Base-by-base conservation (phyloP, 2,113 vertebrate genomes). In the Calyptommatus sinebrachiatus region DNA sequence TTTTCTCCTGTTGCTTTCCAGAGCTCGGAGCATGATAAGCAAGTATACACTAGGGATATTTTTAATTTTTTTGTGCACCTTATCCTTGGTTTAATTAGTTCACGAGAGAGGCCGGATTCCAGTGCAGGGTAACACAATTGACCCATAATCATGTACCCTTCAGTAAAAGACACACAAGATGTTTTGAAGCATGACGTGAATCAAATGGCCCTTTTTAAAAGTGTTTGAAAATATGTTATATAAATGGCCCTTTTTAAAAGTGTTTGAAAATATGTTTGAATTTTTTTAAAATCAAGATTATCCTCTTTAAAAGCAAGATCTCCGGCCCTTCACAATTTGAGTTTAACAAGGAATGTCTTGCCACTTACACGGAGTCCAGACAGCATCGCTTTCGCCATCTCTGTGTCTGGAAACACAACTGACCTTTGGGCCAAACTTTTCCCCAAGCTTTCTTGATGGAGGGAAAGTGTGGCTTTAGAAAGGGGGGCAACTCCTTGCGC, bases 1-100 rank as follows among this genome's bases (percentile, higher is more conserved):
- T 70, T 78, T 28, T 62, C 11, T 62, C 61, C 63, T 86, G 81
- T 89, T 88, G 85, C 90, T 90, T 82, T 85, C 28, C 0, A 2
- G 35, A 28, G 83, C 76, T 24, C 71, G 24, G 77, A 70, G 87
- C 0, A 48, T 82, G 74, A n/a, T 57, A 20, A 83, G 79, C 61
- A 20, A 83, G 79, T 57, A 4, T 57, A 18, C 16, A 18, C 53
- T 57, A 57, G 53, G 53, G 18, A 2, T 41, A 41, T 41, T 41
- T 57, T 57, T 57, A 50, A 14, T 57, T 16, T 18, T 12, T 57
- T 57, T 85, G 84, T 76, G 41, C 41, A 21, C 4, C 62, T 0
- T 1, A 41, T 71, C 60, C 77, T 35, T 0, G 21, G 53, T 7
- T 68, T 53, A 16, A 53, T 7, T 31, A n/a, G 24, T 22, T 20